These are phyloP conservation scores for Notodonta dromedarius DNA, from an alignment of 2,888 invertebrate species.

Conservation along the genomic window DNA sequence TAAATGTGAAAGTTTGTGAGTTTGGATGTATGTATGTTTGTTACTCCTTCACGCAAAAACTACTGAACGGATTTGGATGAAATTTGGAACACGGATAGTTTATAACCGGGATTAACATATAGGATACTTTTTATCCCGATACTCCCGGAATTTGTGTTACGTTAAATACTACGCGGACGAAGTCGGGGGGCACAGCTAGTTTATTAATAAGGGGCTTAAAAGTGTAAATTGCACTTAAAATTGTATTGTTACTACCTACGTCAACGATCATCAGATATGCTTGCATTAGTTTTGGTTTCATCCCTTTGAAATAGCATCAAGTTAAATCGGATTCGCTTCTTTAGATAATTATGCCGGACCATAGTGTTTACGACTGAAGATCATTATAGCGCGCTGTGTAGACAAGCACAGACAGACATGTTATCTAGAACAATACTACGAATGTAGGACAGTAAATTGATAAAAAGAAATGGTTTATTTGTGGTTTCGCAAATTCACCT, in stretches of 20 bases:
- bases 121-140: too few relatives aligned
- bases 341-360: not conserved
- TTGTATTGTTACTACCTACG: not conserved
- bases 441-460: not conserved
- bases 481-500: not conserved
- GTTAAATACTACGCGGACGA: too few relatives aligned
- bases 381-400: not conserved
- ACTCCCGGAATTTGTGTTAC: too few relatives aligned
- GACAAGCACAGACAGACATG: not conserved
- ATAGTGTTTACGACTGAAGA: not conserved
- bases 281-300: not conserved
- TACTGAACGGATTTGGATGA: too few relatives aligned
- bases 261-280: not conserved
- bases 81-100: too few relatives aligned
- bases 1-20: too few relatives aligned
- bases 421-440: not conserved
- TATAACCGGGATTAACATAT: too few relatives aligned
- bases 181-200: too few relatives aligned
- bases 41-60: too few relatives aligned
- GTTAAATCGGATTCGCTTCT: constrained; percentile 3
- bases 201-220: too few relatives aligned
- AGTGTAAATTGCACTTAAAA: too few relatives aligned
- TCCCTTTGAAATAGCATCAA: not conserved
- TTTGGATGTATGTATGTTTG: too few relatives aligned
- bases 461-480: not conserved